Evolutionary conservation across 2,888 invertebrate species (phyloP).

Genomic region (Tetragonisca angustula): DNA sequence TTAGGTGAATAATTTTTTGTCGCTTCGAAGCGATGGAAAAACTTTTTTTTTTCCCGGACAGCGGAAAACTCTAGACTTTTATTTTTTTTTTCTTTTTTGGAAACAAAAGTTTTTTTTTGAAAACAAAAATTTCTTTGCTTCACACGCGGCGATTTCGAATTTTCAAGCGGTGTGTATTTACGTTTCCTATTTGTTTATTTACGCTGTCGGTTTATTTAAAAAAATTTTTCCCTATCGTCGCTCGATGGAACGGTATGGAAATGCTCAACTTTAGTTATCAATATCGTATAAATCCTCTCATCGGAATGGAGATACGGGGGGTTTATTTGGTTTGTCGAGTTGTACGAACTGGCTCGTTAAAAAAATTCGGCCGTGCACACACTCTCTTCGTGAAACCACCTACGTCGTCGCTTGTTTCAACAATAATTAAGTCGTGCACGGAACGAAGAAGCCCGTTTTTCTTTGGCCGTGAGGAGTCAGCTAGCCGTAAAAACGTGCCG

Average conservation of each 20-base stretch:
- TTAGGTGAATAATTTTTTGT: not conserved
- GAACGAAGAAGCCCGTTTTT: slow-evolving; percentile 22
- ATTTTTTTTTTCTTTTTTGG: not conserved
- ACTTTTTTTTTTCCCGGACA: not conserved
- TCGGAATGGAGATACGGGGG: not conserved
- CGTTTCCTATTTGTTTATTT: not conserved
- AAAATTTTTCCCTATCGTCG: not conserved
- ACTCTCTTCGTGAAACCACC: no score
- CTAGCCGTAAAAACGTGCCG: slow-evolving; percentile 45
- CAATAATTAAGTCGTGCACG: slow-evolving; percentile 33
- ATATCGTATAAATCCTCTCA: not conserved
- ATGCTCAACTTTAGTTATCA: not conserved
- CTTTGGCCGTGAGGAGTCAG: not conserved
- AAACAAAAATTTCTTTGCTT: no score
- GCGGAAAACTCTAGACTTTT: not conserved
- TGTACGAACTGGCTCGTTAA: slow-evolving; percentile 11
- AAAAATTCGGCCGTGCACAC: not conserved
- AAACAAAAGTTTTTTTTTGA: no score
- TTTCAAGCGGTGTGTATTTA: not conserved
- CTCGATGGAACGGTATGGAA: not conserved
- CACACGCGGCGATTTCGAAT: not conserved
- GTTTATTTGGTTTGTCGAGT: not conserved
- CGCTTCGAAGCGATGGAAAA: not conserved
- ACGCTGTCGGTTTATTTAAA: not conserved
- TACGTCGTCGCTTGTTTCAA: not conserved